Base-by-base conservation (phyloP, 2,888 invertebrate species). In the Nyleta sp. region DNA sequence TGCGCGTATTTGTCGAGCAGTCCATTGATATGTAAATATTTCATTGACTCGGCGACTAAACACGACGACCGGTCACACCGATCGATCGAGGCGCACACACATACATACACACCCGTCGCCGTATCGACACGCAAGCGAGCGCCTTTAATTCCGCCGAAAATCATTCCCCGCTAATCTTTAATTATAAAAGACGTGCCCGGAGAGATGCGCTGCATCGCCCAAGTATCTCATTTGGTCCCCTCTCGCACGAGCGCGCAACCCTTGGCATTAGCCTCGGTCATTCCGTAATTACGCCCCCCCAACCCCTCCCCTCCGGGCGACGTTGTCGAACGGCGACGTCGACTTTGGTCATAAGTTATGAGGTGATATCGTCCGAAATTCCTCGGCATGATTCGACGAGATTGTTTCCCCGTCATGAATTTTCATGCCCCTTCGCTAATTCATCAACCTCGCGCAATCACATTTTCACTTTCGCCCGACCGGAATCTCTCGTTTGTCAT, bases 401-500 rank as follows among this genome's bases (percentile, higher is more conserved):
- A 75, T 75, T 75, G 75, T 75, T 70, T 68, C 68, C 67, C 53
- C 40, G 59, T 75, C 75, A 75, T 70, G 68, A 75, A 75, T 75
- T 75, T 70, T 70, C 68, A 70, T 70, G 50, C 24, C 67, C 55
- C 24, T 64, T 57, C 60, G 50, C 35, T 64, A 70, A 75, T 68
- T 75, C 70, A 70, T 64, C 70, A 70, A 44, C 42, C 24, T 68
- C 57, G 57, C 57, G 60, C 75, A 64, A 75, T 75, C 70, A 62
- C 75, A 75, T 64, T 70, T 75, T 70, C 75, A 75, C 70, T 70
- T 75, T 75, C 40, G 17, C 8, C 33, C 33, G 40, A 40, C 4
- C 40, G 17, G 5, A 13, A 15, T 40, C 11, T 8, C 40, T 3
- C 13, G 11, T 40, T 33, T 33, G 33, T 33, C 33, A 11, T 33